Conservation (phyloP, 2,797 vertebrate species). For the Dipus sagitta region DNA sequence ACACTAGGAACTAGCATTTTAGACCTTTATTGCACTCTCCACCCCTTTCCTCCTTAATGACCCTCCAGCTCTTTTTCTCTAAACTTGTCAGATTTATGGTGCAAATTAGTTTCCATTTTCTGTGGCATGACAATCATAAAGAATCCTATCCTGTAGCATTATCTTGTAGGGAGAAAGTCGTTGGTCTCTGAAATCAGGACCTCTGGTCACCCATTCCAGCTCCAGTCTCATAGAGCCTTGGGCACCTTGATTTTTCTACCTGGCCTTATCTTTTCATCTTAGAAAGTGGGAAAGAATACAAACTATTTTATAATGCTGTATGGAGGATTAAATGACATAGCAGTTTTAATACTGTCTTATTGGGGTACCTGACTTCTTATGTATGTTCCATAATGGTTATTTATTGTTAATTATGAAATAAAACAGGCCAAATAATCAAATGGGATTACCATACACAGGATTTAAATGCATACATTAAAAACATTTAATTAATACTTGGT, state of each 20-base stretch:
- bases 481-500: constrained; percentile 46
- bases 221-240: background rate
- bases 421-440: background rate
- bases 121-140: background rate
- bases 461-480: background rate
- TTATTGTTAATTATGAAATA: constrained; percentile 40
- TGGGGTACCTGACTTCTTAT: background rate
- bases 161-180: background rate
- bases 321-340: background rate
- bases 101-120: background rate
- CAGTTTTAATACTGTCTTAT: constrained; percentile 19
- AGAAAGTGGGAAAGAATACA: constrained; percentile 54
- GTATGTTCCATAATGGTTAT: background rate
- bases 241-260: background rate
- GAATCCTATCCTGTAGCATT: background rate
- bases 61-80: constrained; percentile 39
- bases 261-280: constrained; percentile 5
- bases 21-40: constrained; percentile 13
- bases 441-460: background rate
- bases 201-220: background rate
- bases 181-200: background rate
- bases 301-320: background rate
- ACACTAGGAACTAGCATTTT: constrained; percentile 10
- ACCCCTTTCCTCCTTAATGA: constrained; percentile 1
- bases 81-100: constrained; percentile 38